Base-by-base conservation (phyloP, 2,888 invertebrate genomes). In the Eristalis tenax region DNA sequence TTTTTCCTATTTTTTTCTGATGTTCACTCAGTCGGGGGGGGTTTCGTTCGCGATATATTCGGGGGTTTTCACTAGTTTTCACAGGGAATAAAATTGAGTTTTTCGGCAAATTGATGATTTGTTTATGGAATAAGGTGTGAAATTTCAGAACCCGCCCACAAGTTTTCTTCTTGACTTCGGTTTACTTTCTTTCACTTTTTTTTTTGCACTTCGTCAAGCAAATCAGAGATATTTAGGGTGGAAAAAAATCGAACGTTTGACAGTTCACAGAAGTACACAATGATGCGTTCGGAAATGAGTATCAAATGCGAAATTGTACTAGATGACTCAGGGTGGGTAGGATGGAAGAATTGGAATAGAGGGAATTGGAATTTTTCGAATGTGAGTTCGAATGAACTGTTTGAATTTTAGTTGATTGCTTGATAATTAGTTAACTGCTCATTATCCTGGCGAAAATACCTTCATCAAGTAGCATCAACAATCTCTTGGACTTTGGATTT, bases 91-190 rank as follows among this genome's bases (percentile, higher is more conserved):
- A 40, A 73, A 22, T 69, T 26, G 18, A 65, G n/a, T 76, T 18
- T 50, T 50, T 50, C 18, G 23, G 56, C 23, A 43, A 76, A 66
- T 71, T 73, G 28, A n/a, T 66, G 26, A 64, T 22, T 61, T 80
- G 43, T 63, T 77, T 59, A 71, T 83, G 23, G 40, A 79, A 64
- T 64, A 65, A 83, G 75, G 64, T 57, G 57, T 66, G 57, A n/a
- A 73, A 68, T 89, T 88, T 88, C 65, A 64, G 86, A 85, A 88
- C 78, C 88, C 88, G 88, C 89, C 88, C 89, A 89, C 77, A 82
- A 89, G 73, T 81, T 89, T 83, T 77, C 69, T 79, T 71, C 66
- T 43, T 77, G 74, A 75, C 61, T 79, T 75, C 56, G 75, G 76
- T 87, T 80, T 73, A 83, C 76, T 69, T 79, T 79, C 66, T 66